phyloP scores from a whole-genome alignment of 2,113 vertebrate genomes.

The Diglossa brunneiventris region DNA sequence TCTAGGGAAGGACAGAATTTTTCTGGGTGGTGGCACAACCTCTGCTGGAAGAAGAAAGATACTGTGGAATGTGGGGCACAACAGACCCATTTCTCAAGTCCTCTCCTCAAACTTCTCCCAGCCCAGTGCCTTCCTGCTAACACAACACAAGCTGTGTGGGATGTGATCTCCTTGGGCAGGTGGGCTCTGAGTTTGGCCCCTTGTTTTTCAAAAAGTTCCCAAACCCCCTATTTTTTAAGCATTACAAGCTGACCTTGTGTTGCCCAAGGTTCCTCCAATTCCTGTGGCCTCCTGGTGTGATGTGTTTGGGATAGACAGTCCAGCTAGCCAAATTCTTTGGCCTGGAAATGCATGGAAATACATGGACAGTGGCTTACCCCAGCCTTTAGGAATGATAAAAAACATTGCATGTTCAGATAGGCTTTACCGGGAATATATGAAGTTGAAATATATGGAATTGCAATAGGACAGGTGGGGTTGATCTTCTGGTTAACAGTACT shows the following conservation, averaged over 20 bases:
- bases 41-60: neutral
- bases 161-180: neutral
- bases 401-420: neutral
- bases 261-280: neutral
- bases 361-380: neutral
- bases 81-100: neutral
- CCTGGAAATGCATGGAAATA: neutral
- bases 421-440: neutral
- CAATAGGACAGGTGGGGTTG: neutral
- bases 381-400: neutral
- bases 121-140: neutral
- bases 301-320: neutral
- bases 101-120: neutral
- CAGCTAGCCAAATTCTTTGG: too few species aligned
- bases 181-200: neutral
- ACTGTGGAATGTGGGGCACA: neutral
- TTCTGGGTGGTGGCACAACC: neutral
- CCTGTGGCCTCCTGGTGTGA: neutral
- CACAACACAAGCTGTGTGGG: neutral
- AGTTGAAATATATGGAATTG: neutral
- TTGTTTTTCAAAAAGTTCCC: neutral
- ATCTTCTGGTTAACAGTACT: neutral
- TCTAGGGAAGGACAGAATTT: neutral
- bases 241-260: neutral
- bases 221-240: rapidly evolving